These are phyloP conservation scores for Pterocles gutturalis DNA, from an alignment of 2,113 vertebrate genomes.

Conservation along the genomic window DNA sequence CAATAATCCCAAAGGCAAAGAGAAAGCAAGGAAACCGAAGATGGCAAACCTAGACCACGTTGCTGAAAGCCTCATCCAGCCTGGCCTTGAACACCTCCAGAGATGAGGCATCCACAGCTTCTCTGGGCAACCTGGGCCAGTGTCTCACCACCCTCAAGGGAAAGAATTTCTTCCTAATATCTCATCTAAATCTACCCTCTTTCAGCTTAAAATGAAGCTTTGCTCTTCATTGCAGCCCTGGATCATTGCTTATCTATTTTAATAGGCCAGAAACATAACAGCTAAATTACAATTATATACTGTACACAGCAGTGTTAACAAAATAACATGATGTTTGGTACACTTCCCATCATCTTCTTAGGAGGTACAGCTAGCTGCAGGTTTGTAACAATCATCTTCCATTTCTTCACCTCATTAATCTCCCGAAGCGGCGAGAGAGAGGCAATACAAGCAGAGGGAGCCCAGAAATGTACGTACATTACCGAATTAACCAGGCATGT, in stretches of 20 bases:
- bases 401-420: slow-evolving; percentile 80
- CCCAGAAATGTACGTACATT: slow-evolving; percentile 69
- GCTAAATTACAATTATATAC: slow-evolving; percentile 14
- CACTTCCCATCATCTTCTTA: slow-evolving; percentile 54
- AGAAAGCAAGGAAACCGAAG: background rate
- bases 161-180: no score
- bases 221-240: slow-evolving; percentile 31
- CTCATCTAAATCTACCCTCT: no score
- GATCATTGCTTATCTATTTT: slow-evolving; percentile 63
- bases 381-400: slow-evolving; percentile 73
- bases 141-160: no score
- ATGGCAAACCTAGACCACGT: background rate
- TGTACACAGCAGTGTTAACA: slow-evolving; percentile 7
- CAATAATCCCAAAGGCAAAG: background rate
- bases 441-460: slow-evolving; percentile 62
- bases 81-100: no score
- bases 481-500: slow-evolving; percentile 83
- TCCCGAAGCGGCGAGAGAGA: slow-evolving; percentile 67
- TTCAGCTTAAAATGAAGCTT: background rate
- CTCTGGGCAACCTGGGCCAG: no score
- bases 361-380: slow-evolving; percentile 58
- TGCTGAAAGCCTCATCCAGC: no score
- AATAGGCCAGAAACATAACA: slow-evolving; percentile 41
- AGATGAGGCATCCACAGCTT: no score
- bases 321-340: slow-evolving; percentile 10